Evolutionary conservation across 2,113 vertebrate species (phyloP).

Genomic region (Aspidoscelis tigris): DNA sequence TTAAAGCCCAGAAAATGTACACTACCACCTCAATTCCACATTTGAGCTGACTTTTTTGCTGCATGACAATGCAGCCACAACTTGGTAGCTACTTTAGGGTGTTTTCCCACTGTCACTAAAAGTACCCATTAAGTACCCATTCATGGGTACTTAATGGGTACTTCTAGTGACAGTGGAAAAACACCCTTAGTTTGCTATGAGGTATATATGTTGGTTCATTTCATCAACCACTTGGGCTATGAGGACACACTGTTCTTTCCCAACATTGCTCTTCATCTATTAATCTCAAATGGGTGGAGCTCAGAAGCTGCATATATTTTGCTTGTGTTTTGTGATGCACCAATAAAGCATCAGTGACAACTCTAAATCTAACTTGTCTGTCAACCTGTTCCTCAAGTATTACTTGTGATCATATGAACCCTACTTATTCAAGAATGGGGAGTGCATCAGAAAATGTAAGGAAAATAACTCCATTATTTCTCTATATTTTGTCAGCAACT

Average conservation of each 20-base stretch:
- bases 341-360: constrained; percentile 51
- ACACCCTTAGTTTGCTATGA: neutral
- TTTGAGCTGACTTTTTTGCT: no score
- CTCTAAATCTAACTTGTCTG: constrained; percentile 51
- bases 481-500: fast-evolving
- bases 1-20: no score
- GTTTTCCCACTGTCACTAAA: no score
- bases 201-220: neutral
- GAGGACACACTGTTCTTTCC: neutral
- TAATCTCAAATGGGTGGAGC: constrained; percentile 63
- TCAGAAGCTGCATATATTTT: constrained; percentile 59
- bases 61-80: no score
- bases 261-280: constrained; percentile 4
- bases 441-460: constrained; percentile 68
- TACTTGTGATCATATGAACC: constrained; percentile 30
- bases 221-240: neutral
- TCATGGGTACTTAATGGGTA: no score
- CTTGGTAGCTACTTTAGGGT: no score
- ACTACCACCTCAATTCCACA: no score
- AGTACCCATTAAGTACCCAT: no score
- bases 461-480: fast-evolving
- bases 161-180: no score
- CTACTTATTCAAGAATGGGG: constrained; percentile 47
- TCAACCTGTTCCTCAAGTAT: constrained; percentile 43
- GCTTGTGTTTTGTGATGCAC: constrained; percentile 59